phyloP scores from a whole-genome alignment of 2,888 invertebrate species.

The Noctua comes region DNA sequence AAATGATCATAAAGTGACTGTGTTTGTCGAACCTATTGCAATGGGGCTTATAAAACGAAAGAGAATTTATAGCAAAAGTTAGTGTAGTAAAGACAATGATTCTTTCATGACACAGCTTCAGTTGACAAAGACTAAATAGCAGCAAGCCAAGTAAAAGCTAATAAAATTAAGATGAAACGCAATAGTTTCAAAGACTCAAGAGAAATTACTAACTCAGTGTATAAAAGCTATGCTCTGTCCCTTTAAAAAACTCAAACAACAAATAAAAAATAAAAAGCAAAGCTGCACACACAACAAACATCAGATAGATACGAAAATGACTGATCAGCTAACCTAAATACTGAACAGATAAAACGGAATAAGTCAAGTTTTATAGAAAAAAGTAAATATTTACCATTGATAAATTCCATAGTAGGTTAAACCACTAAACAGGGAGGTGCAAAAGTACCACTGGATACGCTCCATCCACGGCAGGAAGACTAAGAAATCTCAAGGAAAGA shows the following conservation, averaged over 20 bases:
- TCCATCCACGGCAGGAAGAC: background rate
- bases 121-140: background rate
- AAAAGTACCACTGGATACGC: slow-evolving; percentile 26
- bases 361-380: slow-evolving; percentile 60
- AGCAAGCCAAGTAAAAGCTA: background rate
- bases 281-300: slow-evolving; percentile 41
- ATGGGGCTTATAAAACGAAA: background rate
- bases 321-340: slow-evolving; percentile 61
- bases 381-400: slow-evolving; percentile 67
- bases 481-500: too few species aligned
- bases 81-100: background rate
- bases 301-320: slow-evolving; percentile 43
- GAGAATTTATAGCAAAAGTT: background rate
- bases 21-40: slow-evolving; percentile 15
- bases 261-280: slow-evolving; percentile 27
- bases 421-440: slow-evolving; percentile 22
- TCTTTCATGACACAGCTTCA: background rate
- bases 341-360: slow-evolving; percentile 49
- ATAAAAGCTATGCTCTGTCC: background rate
- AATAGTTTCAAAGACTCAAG: background rate
- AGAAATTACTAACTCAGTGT: background rate
- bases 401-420: slow-evolving; percentile 67
- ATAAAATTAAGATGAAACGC: background rate
- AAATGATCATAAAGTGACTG: slow-evolving; percentile 37
- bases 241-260: slow-evolving; percentile 10